A percentile compares a stretch with the other conserved stretches of the same genome.
These are phyloP conservation scores for Ptychadena robeensis DNA, from an alignment of 2,797 vertebrate genomes.

Conservation along the genomic window DNA sequence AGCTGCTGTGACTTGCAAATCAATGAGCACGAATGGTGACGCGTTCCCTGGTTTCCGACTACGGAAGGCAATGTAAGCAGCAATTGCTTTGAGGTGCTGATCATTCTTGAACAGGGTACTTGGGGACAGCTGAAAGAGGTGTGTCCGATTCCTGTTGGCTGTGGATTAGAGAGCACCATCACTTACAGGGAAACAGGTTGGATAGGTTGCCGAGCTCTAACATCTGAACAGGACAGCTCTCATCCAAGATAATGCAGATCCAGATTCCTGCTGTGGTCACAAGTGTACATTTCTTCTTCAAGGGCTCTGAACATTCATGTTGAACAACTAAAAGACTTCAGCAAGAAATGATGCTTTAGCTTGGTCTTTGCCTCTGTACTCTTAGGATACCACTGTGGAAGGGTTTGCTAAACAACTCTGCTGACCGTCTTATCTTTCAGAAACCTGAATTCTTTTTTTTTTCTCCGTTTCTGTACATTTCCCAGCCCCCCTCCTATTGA, in stretches of 20 bases:
- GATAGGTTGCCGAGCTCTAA: slow-evolving; percentile 69
- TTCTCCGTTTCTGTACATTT: slow-evolving; percentile 16
- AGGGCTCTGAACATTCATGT: slow-evolving; percentile 11
- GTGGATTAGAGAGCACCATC: slow-evolving; percentile 67
- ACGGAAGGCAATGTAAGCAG: slow-evolving; percentile 61
- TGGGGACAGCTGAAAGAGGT: slow-evolving; percentile 66
- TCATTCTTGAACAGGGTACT: slow-evolving; percentile 69
- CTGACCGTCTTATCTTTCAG: slow-evolving; percentile 58
- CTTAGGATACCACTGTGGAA: slow-evolving; percentile 1
- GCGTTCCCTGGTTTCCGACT: slow-evolving; percentile 63
- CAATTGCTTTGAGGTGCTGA: slow-evolving; percentile 66
- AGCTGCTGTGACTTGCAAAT: slow-evolving; percentile 68
- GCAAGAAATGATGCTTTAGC: slow-evolving; percentile 15
- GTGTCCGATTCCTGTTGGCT: slow-evolving; percentile 71
- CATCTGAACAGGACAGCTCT: slow-evolving; percentile 65
- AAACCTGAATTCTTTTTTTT: slow-evolving; percentile 29
- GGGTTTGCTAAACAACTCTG: slow-evolving; percentile 5
- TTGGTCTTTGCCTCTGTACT: not conserved
- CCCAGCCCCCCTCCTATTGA: slow-evolving; percentile 66
- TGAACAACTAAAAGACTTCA: slow-evolving; percentile 64
- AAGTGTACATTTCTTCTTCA: slow-evolving; percentile 64
- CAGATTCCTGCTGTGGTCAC: slow-evolving; percentile 61
- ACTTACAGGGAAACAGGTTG: slow-evolving; percentile 73
- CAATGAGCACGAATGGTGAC: slow-evolving; percentile 62
- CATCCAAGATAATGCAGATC: slow-evolving; percentile 67